These are phyloP conservation scores for Drosophila pallidifrons DNA, from an alignment of 1,140 invertebrate species.

Conservation along the genomic window DNA sequence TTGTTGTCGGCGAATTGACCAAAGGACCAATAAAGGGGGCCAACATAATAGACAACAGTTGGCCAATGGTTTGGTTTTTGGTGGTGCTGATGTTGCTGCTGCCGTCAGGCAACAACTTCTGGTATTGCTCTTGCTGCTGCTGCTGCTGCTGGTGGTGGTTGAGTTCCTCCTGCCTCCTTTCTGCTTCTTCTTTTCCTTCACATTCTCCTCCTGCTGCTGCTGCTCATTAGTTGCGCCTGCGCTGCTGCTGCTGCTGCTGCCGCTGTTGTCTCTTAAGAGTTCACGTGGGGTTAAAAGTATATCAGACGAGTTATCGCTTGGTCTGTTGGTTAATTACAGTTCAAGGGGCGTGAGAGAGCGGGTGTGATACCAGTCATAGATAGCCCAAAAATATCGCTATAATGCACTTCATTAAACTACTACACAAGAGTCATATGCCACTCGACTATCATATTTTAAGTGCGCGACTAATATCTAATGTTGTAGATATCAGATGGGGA, in stretches of 20 bases:
- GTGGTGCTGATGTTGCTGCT: conserved; percentile 15
- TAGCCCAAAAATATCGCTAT: conserved; percentile 29
- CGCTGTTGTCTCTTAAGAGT: conserved; percentile 41
- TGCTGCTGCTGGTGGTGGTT: conserved; percentile 45
- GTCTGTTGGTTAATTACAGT: conserved; percentile 69
- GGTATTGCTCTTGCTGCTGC: neutral
- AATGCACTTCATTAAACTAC: conserved; percentile 38
- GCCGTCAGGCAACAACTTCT: neutral
- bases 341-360: conserved; percentile 49
- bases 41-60: conserved; percentile 69
- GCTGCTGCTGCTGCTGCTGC: conserved; percentile 38
- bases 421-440: neutral
- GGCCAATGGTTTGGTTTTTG: conserved; percentile 39
- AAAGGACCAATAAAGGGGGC: conserved; percentile 54
- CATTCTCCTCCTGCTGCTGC: conserved; percentile 13
- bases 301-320: conserved; percentile 44
- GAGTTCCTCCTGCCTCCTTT: neutral
- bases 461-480: neutral
- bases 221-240: conserved; percentile 82
- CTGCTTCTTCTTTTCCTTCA: neutral
- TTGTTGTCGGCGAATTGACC: conserved; percentile 73
- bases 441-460: conserved; percentile 3
- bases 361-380: conserved; percentile 47
- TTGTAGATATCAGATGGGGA: neutral
- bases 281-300: conserved; percentile 74